Base-by-base conservation (phyloP, 2,113 vertebrate genomes). In the Orthonyx spaldingii region DNA sequence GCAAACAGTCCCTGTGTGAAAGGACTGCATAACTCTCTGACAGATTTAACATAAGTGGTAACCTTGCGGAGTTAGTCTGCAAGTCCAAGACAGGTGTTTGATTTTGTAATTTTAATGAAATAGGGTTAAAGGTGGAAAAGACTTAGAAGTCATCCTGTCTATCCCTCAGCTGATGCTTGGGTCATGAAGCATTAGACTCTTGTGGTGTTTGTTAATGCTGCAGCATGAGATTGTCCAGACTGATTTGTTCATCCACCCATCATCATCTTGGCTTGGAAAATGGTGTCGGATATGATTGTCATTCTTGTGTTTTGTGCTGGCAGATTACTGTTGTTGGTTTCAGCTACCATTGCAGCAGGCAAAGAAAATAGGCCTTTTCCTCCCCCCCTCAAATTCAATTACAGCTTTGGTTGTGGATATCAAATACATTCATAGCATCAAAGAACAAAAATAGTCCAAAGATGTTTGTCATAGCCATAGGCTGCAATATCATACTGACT, bases 381-480 rank as follows among this genome's bases (percentile, higher is more conserved):
- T 96, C 49, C 87, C 87, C 87, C 75, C 75, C 53, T 91, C 9
- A 84, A 89, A 96, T 68, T 95, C 96, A 95, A 44, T 96, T 92
- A 93, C 60, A 77, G 85, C 80, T 85, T 69, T 47, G 15, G 70
- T 79, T 84, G 90, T 80, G 61, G 82, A 88, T 91, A 95, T 91
- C 96, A 82, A 87, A 94, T 83, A 37, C 61, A 47, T 88, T 94
- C 84, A 59, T 83, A 88, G 61, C 80, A 90, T 82, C 80, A 89
- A 78, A 93, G 60, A 70, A 61, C 6, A 4, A 79, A 94, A 96
- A 82, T 42, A 96, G 76, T 81, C 74, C 57, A 26, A 50, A 30
- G 52, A 77, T 66, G 46, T 90, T 91, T 92, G 90, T 96, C 75
- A 72, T 95, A 93, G 86, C 86, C 90, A 79, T 63, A 47, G 90